Conservation (phyloP, 2,797 vertebrate genomes). For the Amphiprion clarkii region DNA sequence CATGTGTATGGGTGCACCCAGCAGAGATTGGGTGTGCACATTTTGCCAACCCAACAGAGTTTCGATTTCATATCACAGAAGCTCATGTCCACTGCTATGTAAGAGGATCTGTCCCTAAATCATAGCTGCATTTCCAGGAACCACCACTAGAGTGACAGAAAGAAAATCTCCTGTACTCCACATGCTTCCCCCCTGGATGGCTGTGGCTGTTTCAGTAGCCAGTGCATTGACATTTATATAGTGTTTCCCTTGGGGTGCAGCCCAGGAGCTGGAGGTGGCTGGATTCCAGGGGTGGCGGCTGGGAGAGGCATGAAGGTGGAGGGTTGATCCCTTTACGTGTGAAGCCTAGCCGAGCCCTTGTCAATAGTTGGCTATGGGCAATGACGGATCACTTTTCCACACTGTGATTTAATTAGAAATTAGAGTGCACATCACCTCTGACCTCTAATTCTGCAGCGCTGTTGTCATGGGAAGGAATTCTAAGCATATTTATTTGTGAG, state of each 20-base stretch:
- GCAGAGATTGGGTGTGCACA: conserved; percentile 40
- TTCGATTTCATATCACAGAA: conserved; percentile 65
- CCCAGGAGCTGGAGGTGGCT: conserved; percentile 59
- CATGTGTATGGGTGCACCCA: conserved; percentile 25
- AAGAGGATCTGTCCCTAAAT: conserved; percentile 64
- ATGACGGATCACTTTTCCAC: conserved; percentile 80
- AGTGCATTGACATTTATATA: conserved; percentile 72
- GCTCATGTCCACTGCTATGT: conserved; percentile 47
- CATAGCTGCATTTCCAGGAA: conserved; percentile 62
- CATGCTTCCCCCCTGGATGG: conserved; percentile 33
- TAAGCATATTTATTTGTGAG: conserved; percentile 61
- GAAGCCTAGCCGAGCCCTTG: conserved; percentile 55
- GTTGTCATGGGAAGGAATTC: conserved; percentile 55
- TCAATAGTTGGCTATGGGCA: conserved; percentile 68
- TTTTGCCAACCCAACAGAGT: conserved; percentile 58
- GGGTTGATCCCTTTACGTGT: conserved; percentile 53
- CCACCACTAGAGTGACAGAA: conserved; percentile 59
- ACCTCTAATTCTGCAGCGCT: conserved; percentile 60
- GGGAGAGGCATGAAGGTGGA: conserved; percentile 42
- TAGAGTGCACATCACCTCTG: conserved; percentile 72
- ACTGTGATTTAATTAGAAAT: conserved; percentile 80
- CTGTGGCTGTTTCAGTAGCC: conserved; percentile 53
- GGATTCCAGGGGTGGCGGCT: conserved; percentile 38
- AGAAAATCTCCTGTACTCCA: conserved; percentile 22
- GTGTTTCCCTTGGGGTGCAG: conserved; percentile 69